A percentile compares a stretch with the other conserved stretches of the same genome.
Conservation (phyloP, 2,888 invertebrate species). For the Ophraella communa region DNA sequence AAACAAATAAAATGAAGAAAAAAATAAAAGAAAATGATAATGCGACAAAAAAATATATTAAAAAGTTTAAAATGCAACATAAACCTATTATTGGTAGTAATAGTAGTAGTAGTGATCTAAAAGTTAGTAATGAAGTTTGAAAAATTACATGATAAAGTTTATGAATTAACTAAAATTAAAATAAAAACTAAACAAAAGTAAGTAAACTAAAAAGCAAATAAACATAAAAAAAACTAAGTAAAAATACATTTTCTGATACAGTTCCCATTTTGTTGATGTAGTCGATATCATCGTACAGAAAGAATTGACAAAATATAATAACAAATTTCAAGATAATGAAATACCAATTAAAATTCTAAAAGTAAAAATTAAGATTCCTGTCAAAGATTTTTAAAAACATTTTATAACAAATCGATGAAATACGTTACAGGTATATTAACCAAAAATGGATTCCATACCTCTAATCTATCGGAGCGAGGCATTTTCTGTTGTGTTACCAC, state of each 20-base stretch:
- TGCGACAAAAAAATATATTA: conserved; percentile 26
- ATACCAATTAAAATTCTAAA: background rate
- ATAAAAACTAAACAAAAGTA: conserved; percentile 9
- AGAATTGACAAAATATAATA: background rate
- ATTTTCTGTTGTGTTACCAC: conserved; percentile 91
- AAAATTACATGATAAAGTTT: conserved; percentile 7
- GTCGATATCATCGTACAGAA: background rate
- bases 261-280: conserved; percentile 23
- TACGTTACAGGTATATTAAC: conserved; percentile 26
- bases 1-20: conserved; percentile 42
- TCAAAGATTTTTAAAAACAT: background rate
- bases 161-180: conserved; percentile 2
- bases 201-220: conserved; percentile 15
- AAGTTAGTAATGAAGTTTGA: conserved; percentile 3
- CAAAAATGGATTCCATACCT: conserved; percentile 71
- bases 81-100: conserved; percentile 15
- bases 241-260: conserved; percentile 29
- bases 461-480: conserved; percentile 93
- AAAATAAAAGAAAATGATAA: conserved; percentile 36
- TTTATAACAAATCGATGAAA: conserved; percentile 25
- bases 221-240: conserved; percentile 15
- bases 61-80: conserved; percentile 16
- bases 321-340: no score
- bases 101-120: conserved; percentile 19
- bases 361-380: background rate